A percentile compares a stretch with the other conserved stretches of the same genome.
These are phyloP conservation scores for Euzophera pinguis DNA, from an alignment of 2,888 invertebrate species.

Conservation along the genomic window DNA sequence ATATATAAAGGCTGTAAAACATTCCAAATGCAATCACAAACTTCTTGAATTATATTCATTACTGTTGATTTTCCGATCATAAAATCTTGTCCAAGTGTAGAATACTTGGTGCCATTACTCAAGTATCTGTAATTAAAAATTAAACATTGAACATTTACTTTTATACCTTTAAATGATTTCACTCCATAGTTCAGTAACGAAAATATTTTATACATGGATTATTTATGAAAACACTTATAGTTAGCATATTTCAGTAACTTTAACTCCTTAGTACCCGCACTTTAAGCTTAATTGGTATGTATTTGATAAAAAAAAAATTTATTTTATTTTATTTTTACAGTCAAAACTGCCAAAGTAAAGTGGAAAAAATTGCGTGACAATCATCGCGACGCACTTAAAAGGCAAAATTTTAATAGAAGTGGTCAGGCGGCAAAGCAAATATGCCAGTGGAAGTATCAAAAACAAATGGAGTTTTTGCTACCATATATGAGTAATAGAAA, in stretches of 20 bases:
- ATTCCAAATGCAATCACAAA: background rate
- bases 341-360: slow-evolving; percentile 16
- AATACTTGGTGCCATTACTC: background rate
- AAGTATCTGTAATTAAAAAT: slow-evolving; percentile 14
- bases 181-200: slow-evolving; percentile 16
- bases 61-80: background rate
- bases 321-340: slow-evolving; percentile 18
- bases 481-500: slow-evolving; percentile 20
- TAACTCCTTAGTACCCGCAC: too few species aligned
- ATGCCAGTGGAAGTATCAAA: slow-evolving; percentile 22
- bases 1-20: slow-evolving; percentile 8
- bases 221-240: too few species aligned
- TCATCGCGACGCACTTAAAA: slow-evolving; percentile 22
- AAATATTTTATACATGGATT: slow-evolving; percentile 7
- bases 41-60: background rate
- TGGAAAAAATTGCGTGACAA: slow-evolving; percentile 25
- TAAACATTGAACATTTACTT: slow-evolving; percentile 16
- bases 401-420: slow-evolving; percentile 20
- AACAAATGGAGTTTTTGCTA: slow-evolving; percentile 18
- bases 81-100: background rate
- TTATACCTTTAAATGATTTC: slow-evolving; percentile 20
- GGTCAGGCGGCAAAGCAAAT: slow-evolving; percentile 20
- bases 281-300: background rate
- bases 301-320: background rate
- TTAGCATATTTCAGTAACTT: too few species aligned